Evolutionary conservation across 2,797 vertebrate genomes (phyloP), one percentile per base, ranked within the genome.

Genomic region (Falco biarmicus): DNA sequence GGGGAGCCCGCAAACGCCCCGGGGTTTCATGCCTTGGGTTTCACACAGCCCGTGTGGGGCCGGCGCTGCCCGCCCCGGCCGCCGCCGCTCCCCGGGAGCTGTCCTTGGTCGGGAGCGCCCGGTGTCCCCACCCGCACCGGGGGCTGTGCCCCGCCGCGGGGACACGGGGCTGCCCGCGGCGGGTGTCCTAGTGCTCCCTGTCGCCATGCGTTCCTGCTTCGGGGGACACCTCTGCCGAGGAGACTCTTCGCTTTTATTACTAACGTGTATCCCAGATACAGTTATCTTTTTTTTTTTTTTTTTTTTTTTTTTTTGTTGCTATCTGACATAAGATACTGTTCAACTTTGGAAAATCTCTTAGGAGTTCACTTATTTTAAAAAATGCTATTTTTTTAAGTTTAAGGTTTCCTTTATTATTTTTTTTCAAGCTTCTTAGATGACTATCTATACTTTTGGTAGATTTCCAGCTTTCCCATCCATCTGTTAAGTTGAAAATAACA

Each of bases 401-500:
- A 80, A 74, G 37, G 29, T 82, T 83, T 66, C 61, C 20, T 25
- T 20, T 47, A 28, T 80, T 20, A 37, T 85, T 89, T 85, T 79
- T 80, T 79, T 80, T 84, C 71, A 57, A 82, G 37, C 54, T 85
- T 87, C 78, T 80, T 75, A 91, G 61, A 83, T 83, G 71, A 56
- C 60, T 94, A 43, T 13, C 75, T 83, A 24, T 50, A 48, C n/a
- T 89, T 80, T 7, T 85, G 87, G 57, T 92, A 94, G 91, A 92
- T 95, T 94, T 94, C 82, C 94, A 96, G 76, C 78, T 93, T 92
- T 89, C 48, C 34, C 69, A 89, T 87, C 89, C 95, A 95, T 96
- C 95, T 96, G 95, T 87, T 82, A 54, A 31, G 75, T 89, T 85
- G 91, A 92, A 96, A 97, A 94, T 93, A 95, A 75, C 91, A 89